Evolutionary conservation across 2,888 invertebrate genomes (phyloP).

Genomic region (Silvanus unidentatus): DNA sequence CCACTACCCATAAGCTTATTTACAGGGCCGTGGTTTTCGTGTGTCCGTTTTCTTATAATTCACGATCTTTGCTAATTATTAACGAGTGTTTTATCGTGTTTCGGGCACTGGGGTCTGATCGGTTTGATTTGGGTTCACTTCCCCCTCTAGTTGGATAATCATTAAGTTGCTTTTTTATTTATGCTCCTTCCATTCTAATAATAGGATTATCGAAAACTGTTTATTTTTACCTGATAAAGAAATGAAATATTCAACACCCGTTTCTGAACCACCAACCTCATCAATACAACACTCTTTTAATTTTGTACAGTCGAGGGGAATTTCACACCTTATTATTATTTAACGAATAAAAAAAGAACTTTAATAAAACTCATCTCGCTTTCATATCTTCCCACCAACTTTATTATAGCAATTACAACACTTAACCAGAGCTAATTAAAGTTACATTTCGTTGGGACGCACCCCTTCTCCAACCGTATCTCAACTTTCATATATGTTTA

Average conservation of each 20-base stretch:
- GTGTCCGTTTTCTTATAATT: neutral
- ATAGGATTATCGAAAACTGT: no score
- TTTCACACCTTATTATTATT: no score
- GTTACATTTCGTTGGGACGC: constrained; percentile 11
- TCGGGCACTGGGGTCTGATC: neutral
- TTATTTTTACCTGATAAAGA: no score
- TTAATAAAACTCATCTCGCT: constrained; percentile 10
- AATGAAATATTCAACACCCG: no score
- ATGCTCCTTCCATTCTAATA: no score
- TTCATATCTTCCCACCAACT: constrained; percentile 9
- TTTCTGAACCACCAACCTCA: no score
- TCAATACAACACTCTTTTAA: no score
- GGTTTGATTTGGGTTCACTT: constrained; percentile 1
- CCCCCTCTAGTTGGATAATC: no score
- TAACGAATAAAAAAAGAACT: neutral
- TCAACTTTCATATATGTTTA: constrained; percentile 1
- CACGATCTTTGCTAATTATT: constrained; percentile 1
- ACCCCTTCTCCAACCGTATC: constrained; percentile 3
- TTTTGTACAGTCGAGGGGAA: no score
- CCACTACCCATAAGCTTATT: no score
- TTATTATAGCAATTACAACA: constrained; percentile 13
- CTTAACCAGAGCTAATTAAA: constrained; percentile 13
- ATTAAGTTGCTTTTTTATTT: no score
- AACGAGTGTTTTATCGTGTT: neutral
- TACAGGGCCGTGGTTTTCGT: neutral